Base-by-base conservation (phyloP, 1,140 invertebrate species). In the Leptopilina boulardi region DNA sequence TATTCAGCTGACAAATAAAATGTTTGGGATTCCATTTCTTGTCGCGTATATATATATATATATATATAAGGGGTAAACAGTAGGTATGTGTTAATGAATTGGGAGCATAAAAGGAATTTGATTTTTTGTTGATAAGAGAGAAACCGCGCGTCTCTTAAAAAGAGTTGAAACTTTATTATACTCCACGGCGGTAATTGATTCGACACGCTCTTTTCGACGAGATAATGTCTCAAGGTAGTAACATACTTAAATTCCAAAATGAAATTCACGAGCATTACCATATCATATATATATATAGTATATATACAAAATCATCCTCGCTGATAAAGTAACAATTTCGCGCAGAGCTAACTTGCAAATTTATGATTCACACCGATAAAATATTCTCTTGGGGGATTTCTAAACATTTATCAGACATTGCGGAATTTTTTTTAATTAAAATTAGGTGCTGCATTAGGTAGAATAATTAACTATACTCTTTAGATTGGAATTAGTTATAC, bases 91-190 rank as follows among this genome's bases (percentile, higher is more conserved):
- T 66, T 66, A 66, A 66, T 66, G 59, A 66, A 66, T 66, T 30
- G 23, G 23, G 59, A 30, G 59, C 59, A 66, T 66, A n/a, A 30
- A 66, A 66, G 59, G 59, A 66, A 66, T 66, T 66, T 66, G 59
- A 66, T 66, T 66, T 66, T 30, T 66, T 66, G 23, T 15, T 66
- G 59, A 66, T 66, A 66, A 51, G 15, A 51, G 47, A 51, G 15
- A n/a, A 66, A 66, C n/a, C n/a, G 59, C 23, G 11, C 30, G 30
- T 3, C 59, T 66, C 59, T 66, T 26, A n/a, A 66, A 38, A 66
- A 66, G 59, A 66, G 59, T 66, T 66, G 26, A 66, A 66, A 66
- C 59, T 66, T 66, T 66, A 66, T 66, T 66, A 66, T 66, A 66
- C 26, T 2, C 11, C 23, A n/a, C n/a, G 59, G 23, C 15, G 3